These are phyloP conservation scores for Typhlomys cinereus DNA, from an alignment of 2,113 vertebrate species.

Conservation along the genomic window DNA sequence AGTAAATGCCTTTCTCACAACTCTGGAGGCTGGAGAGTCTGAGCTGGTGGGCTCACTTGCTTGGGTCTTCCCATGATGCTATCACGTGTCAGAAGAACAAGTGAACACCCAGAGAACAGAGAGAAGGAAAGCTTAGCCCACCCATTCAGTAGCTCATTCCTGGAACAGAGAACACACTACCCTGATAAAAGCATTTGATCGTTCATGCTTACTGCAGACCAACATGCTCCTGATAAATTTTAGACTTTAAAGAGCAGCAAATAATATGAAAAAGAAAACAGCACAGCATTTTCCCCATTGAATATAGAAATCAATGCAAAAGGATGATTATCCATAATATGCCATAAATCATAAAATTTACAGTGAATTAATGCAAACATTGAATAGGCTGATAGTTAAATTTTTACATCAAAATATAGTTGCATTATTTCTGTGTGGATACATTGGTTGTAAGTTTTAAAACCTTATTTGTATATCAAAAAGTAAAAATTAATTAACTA, in stretches of 20 bases:
- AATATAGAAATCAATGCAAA: background rate
- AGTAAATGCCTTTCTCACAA: background rate
- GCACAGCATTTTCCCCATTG: background rate
- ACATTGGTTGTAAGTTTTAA: no score
- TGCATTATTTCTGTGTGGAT: no score
- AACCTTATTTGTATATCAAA: no score
- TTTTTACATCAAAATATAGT: no score
- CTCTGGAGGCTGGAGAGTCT: background rate
- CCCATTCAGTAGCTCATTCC: background rate
- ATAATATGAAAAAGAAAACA: background rate
- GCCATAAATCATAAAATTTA: no score
- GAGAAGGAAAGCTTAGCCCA: accelerated
- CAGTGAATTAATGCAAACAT: no score
- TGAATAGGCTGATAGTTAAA: no score
- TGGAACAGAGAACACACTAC: background rate
- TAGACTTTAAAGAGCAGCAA: background rate
- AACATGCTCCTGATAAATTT: background rate
- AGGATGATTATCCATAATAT: no score
- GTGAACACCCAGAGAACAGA: background rate
- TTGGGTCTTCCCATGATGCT: no score
- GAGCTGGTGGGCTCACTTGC: background rate
- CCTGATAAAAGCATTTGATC: background rate
- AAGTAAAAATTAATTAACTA: no score
- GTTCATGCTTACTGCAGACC: background rate
- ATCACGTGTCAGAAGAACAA: background rate